Conservation (phyloP, 1,140 invertebrate species). For the Bombus waltoni region DNA sequence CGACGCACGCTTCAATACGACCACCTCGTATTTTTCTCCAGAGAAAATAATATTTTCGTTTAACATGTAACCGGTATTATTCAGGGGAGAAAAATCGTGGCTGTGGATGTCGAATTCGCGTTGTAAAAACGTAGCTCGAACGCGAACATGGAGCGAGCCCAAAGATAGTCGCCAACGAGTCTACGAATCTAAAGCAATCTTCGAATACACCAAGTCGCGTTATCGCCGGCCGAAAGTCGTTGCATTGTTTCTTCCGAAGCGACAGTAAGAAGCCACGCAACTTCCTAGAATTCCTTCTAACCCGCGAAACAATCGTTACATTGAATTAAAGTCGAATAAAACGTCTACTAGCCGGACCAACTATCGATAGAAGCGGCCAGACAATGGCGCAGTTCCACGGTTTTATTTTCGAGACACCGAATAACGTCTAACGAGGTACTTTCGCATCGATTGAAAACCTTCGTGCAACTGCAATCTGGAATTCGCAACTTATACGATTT, state of each 20-base stretch:
- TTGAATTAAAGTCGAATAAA: slow-evolving; percentile 66
- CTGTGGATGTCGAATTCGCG: not conserved
- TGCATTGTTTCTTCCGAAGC: slow-evolving; percentile 46
- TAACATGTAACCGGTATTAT: not conserved
- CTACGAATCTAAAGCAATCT: slow-evolving; percentile 18
- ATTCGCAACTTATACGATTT: not conserved
- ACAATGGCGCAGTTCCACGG: slow-evolving; percentile 16
- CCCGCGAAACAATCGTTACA: slow-evolving; percentile 55
- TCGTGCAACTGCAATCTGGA: not conserved
- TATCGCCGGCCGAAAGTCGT: slow-evolving; percentile 38
- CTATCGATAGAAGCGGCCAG: not conserved
- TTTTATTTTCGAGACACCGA: slow-evolving; percentile 38
- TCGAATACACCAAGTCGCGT: slow-evolving; percentile 37
- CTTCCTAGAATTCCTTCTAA: slow-evolving; percentile 25
- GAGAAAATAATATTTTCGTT: not conserved
- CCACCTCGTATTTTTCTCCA: not conserved
- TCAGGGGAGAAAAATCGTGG: not conserved
- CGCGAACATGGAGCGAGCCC: slow-evolving; percentile 5
- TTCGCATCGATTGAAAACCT: not conserved
- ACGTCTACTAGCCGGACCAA: not conserved
- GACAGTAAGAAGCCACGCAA: slow-evolving; percentile 28
- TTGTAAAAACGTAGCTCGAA: not conserved
- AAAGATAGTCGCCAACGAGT: slow-evolving; percentile 55
- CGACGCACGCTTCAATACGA: no score
- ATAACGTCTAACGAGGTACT: slow-evolving; percentile 24